These are phyloP conservation scores for Lycocorax pyrrhopterus DNA, from an alignment of 2,113 vertebrate genomes.

Conservation along the genomic window DNA sequence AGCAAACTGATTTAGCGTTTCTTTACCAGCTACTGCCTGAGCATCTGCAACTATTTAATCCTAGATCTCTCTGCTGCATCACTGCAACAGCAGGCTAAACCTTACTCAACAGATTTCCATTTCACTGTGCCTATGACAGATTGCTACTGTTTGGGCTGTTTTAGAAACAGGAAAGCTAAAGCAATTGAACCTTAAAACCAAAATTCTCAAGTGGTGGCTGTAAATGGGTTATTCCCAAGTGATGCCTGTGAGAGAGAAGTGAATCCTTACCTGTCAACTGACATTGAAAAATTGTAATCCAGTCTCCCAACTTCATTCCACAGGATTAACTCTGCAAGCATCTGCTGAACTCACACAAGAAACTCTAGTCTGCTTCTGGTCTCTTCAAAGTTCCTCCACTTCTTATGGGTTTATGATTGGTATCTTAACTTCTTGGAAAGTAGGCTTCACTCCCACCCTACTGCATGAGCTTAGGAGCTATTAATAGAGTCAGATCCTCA, in stretches of 20 bases:
- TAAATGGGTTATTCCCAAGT: neutral
- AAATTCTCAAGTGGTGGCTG: neutral
- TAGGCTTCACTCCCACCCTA: neutral
- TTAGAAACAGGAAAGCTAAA: neutral
- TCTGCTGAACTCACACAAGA: neutral
- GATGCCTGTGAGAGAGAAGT: neutral
- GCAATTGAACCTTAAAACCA: neutral
- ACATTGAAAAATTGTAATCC: neutral
- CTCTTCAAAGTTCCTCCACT: neutral
- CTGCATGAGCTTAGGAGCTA: neutral
- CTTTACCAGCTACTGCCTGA: neutral
- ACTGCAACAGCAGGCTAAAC: neutral
- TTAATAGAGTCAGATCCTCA: neutral
- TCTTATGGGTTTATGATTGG: neutral
- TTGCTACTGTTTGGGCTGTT: neutral
- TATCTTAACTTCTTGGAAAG: neutral
- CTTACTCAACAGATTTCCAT: neutral
- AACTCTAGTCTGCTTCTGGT: neutral
- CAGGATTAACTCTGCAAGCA: neutral
- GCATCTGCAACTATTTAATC: neutral
- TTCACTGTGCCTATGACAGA: neutral
- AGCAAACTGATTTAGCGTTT: neutral
- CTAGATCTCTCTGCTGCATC: neutral
- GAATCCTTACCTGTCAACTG: neutral
- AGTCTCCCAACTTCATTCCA: neutral